Conservation (phyloP, 2,113 vertebrate genomes). For the Halcyon malimbica region DNA sequence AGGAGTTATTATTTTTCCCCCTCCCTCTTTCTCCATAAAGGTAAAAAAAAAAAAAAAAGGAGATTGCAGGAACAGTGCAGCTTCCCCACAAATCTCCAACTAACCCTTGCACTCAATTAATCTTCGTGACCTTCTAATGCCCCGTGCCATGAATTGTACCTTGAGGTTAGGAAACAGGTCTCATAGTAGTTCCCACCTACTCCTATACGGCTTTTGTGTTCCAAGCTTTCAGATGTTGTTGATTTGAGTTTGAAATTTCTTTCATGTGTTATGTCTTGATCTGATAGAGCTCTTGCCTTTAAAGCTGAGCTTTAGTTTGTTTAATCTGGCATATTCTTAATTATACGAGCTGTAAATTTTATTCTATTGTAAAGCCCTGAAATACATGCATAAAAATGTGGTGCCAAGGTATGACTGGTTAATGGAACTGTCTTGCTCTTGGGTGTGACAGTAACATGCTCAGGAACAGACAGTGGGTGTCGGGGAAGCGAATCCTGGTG, state of each 20-base stretch:
- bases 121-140: conserved; percentile 11
- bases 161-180: conserved; percentile 41
- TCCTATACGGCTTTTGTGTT: background rate
- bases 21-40: too few species aligned
- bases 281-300: conserved; percentile 6
- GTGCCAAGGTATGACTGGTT: background rate
- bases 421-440: background rate
- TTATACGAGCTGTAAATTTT: conserved; percentile 72
- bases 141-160: conserved; percentile 34
- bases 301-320: conserved; percentile 60
- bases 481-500: background rate
- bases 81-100: conserved; percentile 54
- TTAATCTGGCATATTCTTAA: conserved; percentile 73
- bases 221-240: conserved; percentile 11
- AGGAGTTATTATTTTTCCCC: conserved; percentile 19
- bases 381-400: conserved; percentile 23
- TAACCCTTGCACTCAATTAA: conserved; percentile 70
- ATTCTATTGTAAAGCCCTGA: conserved; percentile 58
- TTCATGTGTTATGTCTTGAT: conserved; percentile 33
- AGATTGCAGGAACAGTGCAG: background rate
- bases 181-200: background rate
- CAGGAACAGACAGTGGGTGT: background rate
- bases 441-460: background rate
- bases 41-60: background rate
- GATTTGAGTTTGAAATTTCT: conserved; percentile 55